Base-by-base conservation (phyloP, 2,113 vertebrate genomes). In the Stigmatopora argus region DNA sequence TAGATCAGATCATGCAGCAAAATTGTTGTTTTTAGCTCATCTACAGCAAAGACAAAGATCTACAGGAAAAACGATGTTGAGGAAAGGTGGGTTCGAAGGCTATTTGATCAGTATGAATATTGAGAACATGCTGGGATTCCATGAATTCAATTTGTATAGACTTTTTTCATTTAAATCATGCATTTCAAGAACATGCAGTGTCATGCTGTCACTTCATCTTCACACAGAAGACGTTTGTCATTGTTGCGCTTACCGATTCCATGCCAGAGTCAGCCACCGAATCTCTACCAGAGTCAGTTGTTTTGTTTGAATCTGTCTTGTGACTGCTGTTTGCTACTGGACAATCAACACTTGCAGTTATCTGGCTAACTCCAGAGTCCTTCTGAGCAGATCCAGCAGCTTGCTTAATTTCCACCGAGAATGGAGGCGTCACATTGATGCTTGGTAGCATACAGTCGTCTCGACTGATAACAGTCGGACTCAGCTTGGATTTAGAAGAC, bases 171-270 rank as follows among this genome's bases (percentile, higher is more conserved):
- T 19, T 49, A 1, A 38, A 57, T 71, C 74, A 75, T 78, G 74
- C 17, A 0, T 57, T 47, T 46, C 19, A 53, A 65, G 45, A 41
- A 48, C 14, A 45, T 69, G 67, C 66, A 21, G 51, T 31, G 64
- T 58, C 79, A 72, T 65, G 78, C 71, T 23, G 58, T 12, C 1
- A 31, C 7, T 64, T 41, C 0, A 18, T 73, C 73, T 59, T 60
- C 72, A 65, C 3, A n/a, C 48, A 48, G 18, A 61, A 12, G 56
- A 38, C 2, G 53, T 59, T 65, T 65, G 51, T 73, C 66, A 78
- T 82, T 26, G 1, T n/a, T 15, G 49, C 49, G 73, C 88, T 89
- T 87, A 90, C 87, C 88, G 77, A 88, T 75, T 83, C 87, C 74
- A 79, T 62, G 51, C 81, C 85, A 46, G 83, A 87, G 66, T 83